These are phyloP conservation scores for Dolichotis patagonum DNA, from an alignment of 2,113 vertebrate species.

Conservation along the genomic window DNA sequence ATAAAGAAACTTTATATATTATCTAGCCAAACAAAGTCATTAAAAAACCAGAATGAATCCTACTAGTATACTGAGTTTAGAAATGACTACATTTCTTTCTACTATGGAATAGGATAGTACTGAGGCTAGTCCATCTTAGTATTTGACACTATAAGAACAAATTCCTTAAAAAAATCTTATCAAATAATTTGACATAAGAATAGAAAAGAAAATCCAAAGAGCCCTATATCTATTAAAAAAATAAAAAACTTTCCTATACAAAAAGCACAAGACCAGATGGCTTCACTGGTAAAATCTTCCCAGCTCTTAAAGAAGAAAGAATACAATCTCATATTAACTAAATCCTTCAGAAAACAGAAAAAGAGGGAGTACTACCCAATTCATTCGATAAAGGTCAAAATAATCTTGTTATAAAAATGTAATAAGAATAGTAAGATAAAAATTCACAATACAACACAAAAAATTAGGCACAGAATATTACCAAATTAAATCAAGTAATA, in stretches of 20 bases:
- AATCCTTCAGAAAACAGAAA: neutral
- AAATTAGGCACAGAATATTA: constrained; percentile 30
- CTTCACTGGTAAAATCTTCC: constrained; percentile 3
- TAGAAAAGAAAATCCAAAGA: neutral
- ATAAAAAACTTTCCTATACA: neutral
- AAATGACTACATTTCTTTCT: neutral
- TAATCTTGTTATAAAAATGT: constrained; percentile 9
- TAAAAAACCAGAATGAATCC: constrained; percentile 30
- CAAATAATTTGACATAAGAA: neutral
- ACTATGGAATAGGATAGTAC: neutral
- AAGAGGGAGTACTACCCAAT: neutral
- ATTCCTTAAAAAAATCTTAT: constrained; percentile 24
- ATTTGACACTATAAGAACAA: neutral
- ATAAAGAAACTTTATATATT: constrained; percentile 27
- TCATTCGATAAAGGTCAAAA: neutral
- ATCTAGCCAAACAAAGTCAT: constrained; percentile 22
- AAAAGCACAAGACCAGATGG: constrained; percentile 4
- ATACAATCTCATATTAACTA: neutral
- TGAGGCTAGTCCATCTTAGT: neutral
- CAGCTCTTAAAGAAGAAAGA: neutral
- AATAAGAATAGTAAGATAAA: constrained; percentile 14
- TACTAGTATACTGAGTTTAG: neutral
- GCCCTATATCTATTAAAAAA: constrained; percentile 1
- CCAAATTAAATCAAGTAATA: neutral
- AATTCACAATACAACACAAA: neutral